Evolutionary conservation across 2,113 vertebrate species (phyloP), one percentile per base, ranked within the genome.

Genomic region (Mormyrus lacerda): DNA sequence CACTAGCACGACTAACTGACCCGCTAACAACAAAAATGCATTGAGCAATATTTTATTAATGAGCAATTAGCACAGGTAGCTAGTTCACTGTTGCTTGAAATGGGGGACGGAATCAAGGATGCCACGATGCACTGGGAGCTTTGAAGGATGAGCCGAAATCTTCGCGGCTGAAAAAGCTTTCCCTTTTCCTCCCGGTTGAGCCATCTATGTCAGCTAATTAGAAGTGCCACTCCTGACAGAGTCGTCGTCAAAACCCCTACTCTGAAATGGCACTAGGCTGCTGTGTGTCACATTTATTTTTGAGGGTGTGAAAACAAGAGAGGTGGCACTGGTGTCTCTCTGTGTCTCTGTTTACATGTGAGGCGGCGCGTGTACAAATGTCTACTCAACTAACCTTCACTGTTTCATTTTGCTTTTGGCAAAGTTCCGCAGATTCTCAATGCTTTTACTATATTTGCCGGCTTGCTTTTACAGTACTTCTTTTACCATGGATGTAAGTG

Each of bases 201-300:
- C 89, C 89, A 87, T 92, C 92, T 73, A 13, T 89, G 88, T 92
- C 88, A 69, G 88, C 91, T 95, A 95, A 94, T 95, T 94, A 94
- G 89, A 94, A 88, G 93, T 94, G 91, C 91, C 92, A 93, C 92
- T 48, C 88, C 65, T 93, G 93, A 94, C 92, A 93, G 91, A 92
- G 94, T 92, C 90, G 90, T 89, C 91, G 92, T 93, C 92, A 93
- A 90, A 93, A 92, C 93, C 89, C 44, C 47, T 90, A 91, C 47
- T 92, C 91, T 92, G 89, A 92, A 93, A 94, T 92, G 92, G 92
- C 92, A 93, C 92, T 94, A 53, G 51, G 87, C 91, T 84, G 35
- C 73, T 44, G 31, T 93, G 93, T 93, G 92, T 95, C 93, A 94
- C 92, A 91, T 92, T 89, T 89, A 84, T 94, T 92, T 91, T 45